phyloP scores from a whole-genome alignment of 2,113 vertebrate genomes.

The Cheilinus undulatus region DNA sequence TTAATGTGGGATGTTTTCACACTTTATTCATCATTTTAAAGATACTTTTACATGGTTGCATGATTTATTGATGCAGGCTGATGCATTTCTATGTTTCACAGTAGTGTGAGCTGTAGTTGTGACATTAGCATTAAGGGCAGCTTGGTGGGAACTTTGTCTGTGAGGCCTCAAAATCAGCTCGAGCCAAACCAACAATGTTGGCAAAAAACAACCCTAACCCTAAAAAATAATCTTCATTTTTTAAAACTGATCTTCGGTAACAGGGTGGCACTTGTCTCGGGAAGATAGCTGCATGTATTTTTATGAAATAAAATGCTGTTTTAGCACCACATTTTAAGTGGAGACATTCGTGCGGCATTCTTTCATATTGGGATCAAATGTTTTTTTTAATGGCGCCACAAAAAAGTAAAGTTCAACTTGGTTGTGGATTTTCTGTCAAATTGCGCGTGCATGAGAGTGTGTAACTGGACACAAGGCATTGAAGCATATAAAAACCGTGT shows the following conservation, averaged over 20 bases:
- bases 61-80: background rate
- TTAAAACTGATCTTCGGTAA: background rate
- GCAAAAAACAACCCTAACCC: background rate
- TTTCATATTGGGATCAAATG: background rate
- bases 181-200: background rate
- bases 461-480: background rate
- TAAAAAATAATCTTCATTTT: background rate
- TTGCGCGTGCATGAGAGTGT: conserved; percentile 6
- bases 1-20: background rate
- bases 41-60: background rate
- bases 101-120: background rate
- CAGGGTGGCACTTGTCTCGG: background rate
- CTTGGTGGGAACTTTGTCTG: conserved; percentile 32
- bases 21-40: background rate
- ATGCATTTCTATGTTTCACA: background rate
- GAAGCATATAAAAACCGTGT: background rate
- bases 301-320: conserved; percentile 8
- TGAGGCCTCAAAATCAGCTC: background rate
- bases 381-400: background rate
- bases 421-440: background rate
- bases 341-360: too few species aligned
- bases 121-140: background rate
- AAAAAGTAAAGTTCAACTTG: conserved; percentile 5
- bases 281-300: background rate
- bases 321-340: too few species aligned